Conservation (phyloP, 2,888 invertebrate species). For the Zootermopsis nevadensis region DNA sequence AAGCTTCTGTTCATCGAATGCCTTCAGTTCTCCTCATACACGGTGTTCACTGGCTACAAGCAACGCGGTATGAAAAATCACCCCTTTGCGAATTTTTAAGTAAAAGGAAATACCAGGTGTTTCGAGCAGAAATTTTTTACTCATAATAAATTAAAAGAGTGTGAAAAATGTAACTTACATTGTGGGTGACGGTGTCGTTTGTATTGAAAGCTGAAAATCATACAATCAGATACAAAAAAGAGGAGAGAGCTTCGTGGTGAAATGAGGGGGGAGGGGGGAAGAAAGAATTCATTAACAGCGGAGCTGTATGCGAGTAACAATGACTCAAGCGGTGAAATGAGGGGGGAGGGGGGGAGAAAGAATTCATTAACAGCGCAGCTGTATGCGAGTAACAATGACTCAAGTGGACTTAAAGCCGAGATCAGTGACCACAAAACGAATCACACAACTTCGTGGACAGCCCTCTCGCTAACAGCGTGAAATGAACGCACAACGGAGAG, state of each 20-base stretch:
- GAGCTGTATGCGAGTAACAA: neutral
- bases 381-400: neutral
- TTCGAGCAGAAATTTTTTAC: neutral
- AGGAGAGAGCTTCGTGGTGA: neutral
- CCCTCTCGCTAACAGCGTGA: no score
- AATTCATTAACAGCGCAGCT: neutral
- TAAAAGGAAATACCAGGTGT: constrained; percentile 22
- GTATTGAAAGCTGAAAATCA: constrained; percentile 19
- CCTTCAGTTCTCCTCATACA: neutral
- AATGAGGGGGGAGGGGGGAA: neutral
- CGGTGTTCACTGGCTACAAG: neutral
- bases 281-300: constrained; percentile 19
- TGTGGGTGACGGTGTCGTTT: neutral
- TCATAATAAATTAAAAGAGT: constrained; percentile 16
- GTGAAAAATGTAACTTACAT: constrained; percentile 21
- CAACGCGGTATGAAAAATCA: constrained; percentile 16
- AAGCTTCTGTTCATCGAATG: neutral
- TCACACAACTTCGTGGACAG: no score
- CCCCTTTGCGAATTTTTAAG: constrained; percentile 33
- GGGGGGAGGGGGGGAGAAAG: constrained; percentile 5
- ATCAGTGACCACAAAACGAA: no score
- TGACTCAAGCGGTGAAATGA: neutral
- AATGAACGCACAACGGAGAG: no score
- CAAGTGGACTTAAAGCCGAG: neutral
- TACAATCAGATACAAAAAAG: neutral